A percentile compares a stretch with the other conserved stretches of the same genome.
These are phyloP conservation scores for Bombyx huttoni DNA, from an alignment of 2,888 invertebrate species.

Conservation along the genomic window DNA sequence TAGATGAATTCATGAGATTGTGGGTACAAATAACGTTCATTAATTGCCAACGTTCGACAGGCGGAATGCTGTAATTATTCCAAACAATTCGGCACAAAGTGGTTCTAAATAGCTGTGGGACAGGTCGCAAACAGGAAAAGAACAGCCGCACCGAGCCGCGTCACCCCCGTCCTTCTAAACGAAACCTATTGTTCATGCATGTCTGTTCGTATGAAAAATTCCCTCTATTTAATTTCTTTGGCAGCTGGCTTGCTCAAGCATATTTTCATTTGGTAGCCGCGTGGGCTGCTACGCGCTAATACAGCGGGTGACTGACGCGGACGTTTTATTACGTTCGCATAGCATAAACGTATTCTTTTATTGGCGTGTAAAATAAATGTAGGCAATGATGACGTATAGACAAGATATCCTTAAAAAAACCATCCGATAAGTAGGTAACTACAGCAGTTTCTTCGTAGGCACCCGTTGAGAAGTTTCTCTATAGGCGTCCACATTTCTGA, in stretches of 20 bases:
- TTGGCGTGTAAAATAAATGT: conserved; percentile 39
- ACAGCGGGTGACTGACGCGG: conserved; percentile 54
- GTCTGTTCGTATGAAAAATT: conserved; percentile 58
- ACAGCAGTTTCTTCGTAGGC: conserved; percentile 3
- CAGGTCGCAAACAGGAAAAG: conserved; percentile 10
- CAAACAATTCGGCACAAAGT: conserved; percentile 1
- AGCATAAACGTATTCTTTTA: conserved; percentile 60
- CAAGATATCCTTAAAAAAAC: conserved; percentile 20
- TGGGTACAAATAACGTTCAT: not conserved
- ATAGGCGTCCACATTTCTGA: no score
- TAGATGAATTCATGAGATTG: no score
- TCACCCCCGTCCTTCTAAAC: conserved; percentile 42
- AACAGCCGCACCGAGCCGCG: conserved; percentile 15
- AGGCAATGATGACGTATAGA: conserved; percentile 27
- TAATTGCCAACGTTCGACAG: not conserved
- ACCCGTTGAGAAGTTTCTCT: no score
- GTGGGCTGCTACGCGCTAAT: conserved; percentile 46
- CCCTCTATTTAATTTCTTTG: conserved; percentile 66
- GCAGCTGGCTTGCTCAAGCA: conserved; percentile 51
- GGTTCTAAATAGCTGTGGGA: conserved; percentile 5
- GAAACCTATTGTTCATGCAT: conserved; percentile 55
- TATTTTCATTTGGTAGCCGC: conserved; percentile 55
- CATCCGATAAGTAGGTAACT: conserved; percentile 12
- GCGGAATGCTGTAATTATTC: conserved; percentile 3
- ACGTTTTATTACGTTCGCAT: conserved; percentile 51